Evolutionary conservation across 2,113 vertebrate genomes (phyloP).

Genomic region (Tachysurus vachellii): DNA sequence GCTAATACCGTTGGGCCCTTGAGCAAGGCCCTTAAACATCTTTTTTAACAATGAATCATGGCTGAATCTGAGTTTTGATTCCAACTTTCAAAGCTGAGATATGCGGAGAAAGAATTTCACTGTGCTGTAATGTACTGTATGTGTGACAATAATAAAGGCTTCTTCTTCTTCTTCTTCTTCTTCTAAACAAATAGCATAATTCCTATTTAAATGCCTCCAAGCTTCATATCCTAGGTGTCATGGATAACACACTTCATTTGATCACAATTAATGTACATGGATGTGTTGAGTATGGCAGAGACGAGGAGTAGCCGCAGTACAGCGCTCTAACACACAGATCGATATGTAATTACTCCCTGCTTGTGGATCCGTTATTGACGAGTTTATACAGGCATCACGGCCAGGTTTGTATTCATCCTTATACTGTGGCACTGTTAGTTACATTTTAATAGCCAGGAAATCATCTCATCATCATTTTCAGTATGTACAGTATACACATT

Average conservation of each 20-base stretch:
- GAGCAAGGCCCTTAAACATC: no score
- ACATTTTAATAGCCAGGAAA: background rate
- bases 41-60: no score
- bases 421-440: background rate
- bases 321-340: constrained; percentile 42
- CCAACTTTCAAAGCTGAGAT: no score
- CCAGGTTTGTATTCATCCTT: background rate
- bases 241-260: constrained; percentile 4
- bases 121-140: no score
- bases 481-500: background rate
- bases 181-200: background rate
- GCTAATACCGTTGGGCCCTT: no score
- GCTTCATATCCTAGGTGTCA: background rate
- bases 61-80: no score
- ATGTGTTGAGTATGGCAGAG: constrained; percentile 34
- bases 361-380: constrained; percentile 31
- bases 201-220: background rate
- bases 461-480: background rate
- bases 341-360: constrained; percentile 51
- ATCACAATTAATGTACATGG: constrained; percentile 27
- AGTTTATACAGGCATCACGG: constrained; percentile 20
- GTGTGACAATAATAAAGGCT: no score
- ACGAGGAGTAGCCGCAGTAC: constrained; percentile 15
- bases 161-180: no score
- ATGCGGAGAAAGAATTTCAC: no score